Conservation (phyloP, 2,797 vertebrate genomes). For the Benthosema pterotum region DNA sequence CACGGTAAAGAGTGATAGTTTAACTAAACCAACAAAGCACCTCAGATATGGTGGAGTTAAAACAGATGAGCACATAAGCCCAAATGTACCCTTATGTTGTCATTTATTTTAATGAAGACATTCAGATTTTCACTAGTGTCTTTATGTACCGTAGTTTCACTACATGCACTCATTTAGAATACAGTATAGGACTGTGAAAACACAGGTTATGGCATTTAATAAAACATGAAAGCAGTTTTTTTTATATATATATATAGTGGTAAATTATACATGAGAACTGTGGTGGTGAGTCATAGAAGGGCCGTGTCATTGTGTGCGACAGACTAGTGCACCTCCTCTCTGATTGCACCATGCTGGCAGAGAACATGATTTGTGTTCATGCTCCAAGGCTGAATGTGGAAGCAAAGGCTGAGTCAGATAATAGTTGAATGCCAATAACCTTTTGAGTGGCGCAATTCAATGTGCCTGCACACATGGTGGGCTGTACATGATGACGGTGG, state of each 20-base stretch:
- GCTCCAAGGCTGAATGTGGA: slow-evolving; percentile 6
- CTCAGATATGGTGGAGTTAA: neutral
- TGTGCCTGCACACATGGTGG: slow-evolving; percentile 4
- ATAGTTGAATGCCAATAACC: slow-evolving; percentile 22
- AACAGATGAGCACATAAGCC: too few species aligned
- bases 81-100: too few species aligned
- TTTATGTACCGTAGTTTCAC: neutral
- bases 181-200: slow-evolving; percentile 31
- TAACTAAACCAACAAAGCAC: neutral
- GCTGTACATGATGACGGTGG: slow-evolving; percentile 16
- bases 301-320: slow-evolving; percentile 55
- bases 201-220: slow-evolving; percentile 66
- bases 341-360: slow-evolving; percentile 23
- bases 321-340: slow-evolving; percentile 58
- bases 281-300: slow-evolving; percentile 57
- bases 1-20: too few species aligned
- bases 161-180: slow-evolving; percentile 3
- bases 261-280: slow-evolving; percentile 70
- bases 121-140: neutral
- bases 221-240: slow-evolving; percentile 62
- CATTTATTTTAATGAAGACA: neutral
- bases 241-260: slow-evolving; percentile 46
- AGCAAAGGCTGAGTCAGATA: slow-evolving; percentile 58
- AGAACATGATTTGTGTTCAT: slow-evolving; percentile 53
- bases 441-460: slow-evolving; percentile 25